Base-by-base conservation (phyloP, 2,797 vertebrate genomes). In the Erpetoichthys calabaricus region DNA sequence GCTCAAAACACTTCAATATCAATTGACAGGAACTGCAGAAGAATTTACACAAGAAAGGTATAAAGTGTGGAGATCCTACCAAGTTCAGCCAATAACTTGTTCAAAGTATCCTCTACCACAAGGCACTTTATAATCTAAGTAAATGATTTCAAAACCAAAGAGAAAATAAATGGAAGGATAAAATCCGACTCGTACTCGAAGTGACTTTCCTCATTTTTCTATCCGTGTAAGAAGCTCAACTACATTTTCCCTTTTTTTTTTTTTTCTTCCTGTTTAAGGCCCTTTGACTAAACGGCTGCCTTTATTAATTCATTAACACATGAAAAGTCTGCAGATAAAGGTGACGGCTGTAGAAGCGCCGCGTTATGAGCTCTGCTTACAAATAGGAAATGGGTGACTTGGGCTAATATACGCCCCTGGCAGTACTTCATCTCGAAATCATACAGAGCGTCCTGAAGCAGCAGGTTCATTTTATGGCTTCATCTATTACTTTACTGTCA, bases 401-500 rank as follows among this genome's bases (percentile, higher is more conserved):
- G 80, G 81, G 84, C 84, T 89, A 85, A 87, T 88, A 86, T 84
- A 87, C 84, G 86, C 77, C 84, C 86, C 85, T 87, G 86, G 84
- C 86, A 86, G 83, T 86, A 87, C 87, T 91, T 95, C 89, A 91
- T 94, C 90, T 92, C 89, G 92, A 96, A 94, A 95, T 97, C 94
- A 98, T 97, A 93, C 88, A 86, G 91, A 91, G 87, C 90, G 89
- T 93, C 89, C 86, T 89, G 89, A 86, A 92, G 86, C 91, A 89
- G 89, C 91, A 89, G 88, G 86, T 89, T 92, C 88, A 87, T 92
- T 98, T 99, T 98, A 99, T 96, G 89, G 96, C 93, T 97, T 95
- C 94, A 99, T 99, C 92, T 94, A 98, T 99, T 99, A 97, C 94
- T 87, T 84, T 87, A 91, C 93, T 97, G 96, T 99, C 96, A 98